Evolutionary conservation across 2,113 vertebrate species (phyloP).

Genomic region (Sinocyclocheilus rhinocerous): DNA sequence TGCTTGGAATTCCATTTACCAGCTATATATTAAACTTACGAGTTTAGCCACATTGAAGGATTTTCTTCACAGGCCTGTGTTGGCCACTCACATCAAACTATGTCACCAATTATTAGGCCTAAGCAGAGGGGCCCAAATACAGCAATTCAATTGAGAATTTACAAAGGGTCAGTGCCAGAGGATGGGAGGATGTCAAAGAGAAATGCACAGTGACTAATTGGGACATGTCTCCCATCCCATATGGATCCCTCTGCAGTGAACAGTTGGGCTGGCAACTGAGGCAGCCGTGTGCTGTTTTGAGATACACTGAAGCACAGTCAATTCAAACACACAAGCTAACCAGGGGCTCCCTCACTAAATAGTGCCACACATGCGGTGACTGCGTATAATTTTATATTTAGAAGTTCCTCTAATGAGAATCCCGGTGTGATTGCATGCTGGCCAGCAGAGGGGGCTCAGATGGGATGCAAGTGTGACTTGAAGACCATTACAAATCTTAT

Average conservation of each 20-base stretch:
- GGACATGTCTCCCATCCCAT: neutral
- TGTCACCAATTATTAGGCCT: slow-evolving; percentile 44
- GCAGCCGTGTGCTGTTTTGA: neutral
- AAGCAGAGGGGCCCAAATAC: slow-evolving; percentile 3
- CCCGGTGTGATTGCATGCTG: neutral
- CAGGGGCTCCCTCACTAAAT: neutral
- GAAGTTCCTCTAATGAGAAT: neutral
- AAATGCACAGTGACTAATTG: slow-evolving; percentile 24
- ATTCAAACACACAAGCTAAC: neutral
- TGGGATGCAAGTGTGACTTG: neutral
- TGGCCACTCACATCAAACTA: slow-evolving; percentile 33
- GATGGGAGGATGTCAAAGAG: slow-evolving; percentile 25
- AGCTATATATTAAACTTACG: slow-evolving; percentile 45
- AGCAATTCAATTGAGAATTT: slow-evolving; percentile 4
- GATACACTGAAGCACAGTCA: neutral
- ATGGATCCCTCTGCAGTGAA: slow-evolving; percentile 14
- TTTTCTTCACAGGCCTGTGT: neutral
- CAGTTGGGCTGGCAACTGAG: neutral
- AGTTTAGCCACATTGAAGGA: neutral
- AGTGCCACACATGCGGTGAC: neutral
- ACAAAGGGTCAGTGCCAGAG: slow-evolving; percentile 20
- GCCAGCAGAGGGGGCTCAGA: neutral
- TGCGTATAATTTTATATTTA: neutral
- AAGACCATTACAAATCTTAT: neutral
- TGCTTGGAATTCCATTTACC: slow-evolving; percentile 33